phyloP scores from a whole-genome alignment of 2,888 invertebrate genomes.

The Pogonocherus hispidulus region DNA sequence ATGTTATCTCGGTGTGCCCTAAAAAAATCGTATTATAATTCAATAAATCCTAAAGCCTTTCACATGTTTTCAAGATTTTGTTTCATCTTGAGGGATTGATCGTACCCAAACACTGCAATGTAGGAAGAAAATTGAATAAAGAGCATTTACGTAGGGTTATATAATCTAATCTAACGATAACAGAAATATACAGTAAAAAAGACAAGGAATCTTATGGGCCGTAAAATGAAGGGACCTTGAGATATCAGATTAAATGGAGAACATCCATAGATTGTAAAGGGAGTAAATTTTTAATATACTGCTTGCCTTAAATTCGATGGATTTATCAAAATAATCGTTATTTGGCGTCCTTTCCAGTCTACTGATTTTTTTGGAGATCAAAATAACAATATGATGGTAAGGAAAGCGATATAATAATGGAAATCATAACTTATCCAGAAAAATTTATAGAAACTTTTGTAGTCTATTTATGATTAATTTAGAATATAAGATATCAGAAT shows the following conservation, averaged over 20 bases:
- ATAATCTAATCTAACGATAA: slow-evolving; percentile 18
- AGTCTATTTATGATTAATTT: no score
- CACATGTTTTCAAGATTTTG: slow-evolving; percentile 7
- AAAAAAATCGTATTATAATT: not conserved
- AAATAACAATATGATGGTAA: no score
- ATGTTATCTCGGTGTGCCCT: not conserved
- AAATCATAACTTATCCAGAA: no score
- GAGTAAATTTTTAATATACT: not conserved
- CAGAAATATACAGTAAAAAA: slow-evolving; percentile 23
- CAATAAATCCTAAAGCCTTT: slow-evolving; percentile 4
- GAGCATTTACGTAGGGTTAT: slow-evolving; percentile 21
- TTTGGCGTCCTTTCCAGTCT: no score
- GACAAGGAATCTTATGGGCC: slow-evolving; percentile 9
- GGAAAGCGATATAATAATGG: no score
- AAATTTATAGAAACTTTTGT: no score
- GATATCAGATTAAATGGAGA: slow-evolving; percentile 10
- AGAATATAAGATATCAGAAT: no score
- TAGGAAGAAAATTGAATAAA: slow-evolving; percentile 24
- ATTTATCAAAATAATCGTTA: no score
- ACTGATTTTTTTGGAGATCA: no score
- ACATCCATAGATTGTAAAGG: not conserved
- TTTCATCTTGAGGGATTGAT: slow-evolving; percentile 13
- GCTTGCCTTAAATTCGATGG: not conserved
- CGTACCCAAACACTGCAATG: slow-evolving; percentile 6
- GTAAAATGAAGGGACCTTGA: slow-evolving; percentile 18